Percentiles rank a stretch among this genome's conserved stretches.
Evolutionary conservation across 2,888 invertebrate species (phyloP).

Genomic region (Tenthredo scrophulariae): DNA sequence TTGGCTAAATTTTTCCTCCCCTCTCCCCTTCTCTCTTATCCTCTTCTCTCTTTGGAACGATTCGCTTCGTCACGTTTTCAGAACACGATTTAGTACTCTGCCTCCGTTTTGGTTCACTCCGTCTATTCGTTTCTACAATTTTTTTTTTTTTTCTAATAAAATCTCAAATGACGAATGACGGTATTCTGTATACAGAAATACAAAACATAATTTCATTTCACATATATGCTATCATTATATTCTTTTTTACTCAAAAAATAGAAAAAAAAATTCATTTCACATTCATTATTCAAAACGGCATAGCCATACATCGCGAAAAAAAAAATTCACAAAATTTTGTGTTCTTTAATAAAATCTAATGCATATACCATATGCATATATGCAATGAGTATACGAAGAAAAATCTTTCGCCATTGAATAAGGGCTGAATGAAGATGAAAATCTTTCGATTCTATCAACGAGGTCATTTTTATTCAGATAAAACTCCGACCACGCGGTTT

Average conservation of each 20-base stretch:
- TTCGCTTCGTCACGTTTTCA: slow-evolving; percentile 42
- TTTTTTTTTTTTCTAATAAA: not conserved
- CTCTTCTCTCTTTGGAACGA: slow-evolving; percentile 25
- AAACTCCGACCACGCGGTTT: slow-evolving; percentile 1
- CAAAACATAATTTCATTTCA: not conserved
- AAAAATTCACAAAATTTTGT: not conserved
- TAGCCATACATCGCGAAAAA: not conserved
- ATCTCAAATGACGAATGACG: not conserved
- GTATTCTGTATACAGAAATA: not conserved
- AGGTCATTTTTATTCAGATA: slow-evolving; percentile 13
- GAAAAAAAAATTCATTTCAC: not conserved
- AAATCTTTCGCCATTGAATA: not conserved
- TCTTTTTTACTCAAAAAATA: not conserved
- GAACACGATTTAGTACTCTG: slow-evolving; percentile 34
- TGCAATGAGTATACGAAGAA: not conserved
- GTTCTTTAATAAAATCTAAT: not conserved
- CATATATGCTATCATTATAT: not conserved
- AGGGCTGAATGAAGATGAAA: not conserved
- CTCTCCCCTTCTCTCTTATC: slow-evolving; percentile 47
- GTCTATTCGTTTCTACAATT: not conserved
- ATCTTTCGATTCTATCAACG: slow-evolving; percentile 10
- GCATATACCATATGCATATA: not conserved
- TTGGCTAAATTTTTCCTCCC: slow-evolving; percentile 45
- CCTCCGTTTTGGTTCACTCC: not conserved
- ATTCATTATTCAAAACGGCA: not conserved